A percentile compares a stretch with the other conserved stretches of the same genome.
Conservation (phyloP, 92 coral and sea anemone genomes). For the Porites lobata region DNA sequence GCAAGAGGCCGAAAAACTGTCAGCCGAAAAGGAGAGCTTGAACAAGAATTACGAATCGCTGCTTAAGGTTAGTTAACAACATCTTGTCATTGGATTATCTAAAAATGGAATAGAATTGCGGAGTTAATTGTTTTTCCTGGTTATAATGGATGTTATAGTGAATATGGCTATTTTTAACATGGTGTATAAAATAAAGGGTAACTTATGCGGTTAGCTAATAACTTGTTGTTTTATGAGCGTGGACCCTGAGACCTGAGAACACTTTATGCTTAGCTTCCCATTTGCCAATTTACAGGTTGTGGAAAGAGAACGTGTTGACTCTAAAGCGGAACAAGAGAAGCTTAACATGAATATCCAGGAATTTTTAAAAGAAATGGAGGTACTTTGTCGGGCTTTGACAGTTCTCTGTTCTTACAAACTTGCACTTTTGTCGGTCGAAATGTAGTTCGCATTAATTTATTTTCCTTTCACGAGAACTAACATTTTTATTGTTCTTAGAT, state of each 20-base stretch:
- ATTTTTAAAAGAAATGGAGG: slow-evolving; percentile 70
- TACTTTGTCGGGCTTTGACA: background rate
- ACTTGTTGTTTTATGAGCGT: too few species aligned
- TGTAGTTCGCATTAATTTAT: too few species aligned
- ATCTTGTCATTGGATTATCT: background rate
- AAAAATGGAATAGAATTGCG: background rate
- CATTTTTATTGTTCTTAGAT: background rate
- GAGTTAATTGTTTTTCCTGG: too few species aligned
- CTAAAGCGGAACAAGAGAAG: slow-evolving; percentile 69
- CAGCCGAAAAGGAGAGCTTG: slow-evolving; percentile 48
- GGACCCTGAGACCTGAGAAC: background rate
- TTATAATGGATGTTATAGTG: too few species aligned
- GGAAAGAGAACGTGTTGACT: slow-evolving; percentile 69
- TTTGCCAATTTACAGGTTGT: slow-evolving; percentile 46
- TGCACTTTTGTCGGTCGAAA: too few species aligned
- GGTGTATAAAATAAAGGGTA: too few species aligned
- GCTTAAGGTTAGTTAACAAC: slow-evolving; percentile 15
- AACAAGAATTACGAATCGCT: slow-evolving; percentile 58
- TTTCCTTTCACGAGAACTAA: too few species aligned
- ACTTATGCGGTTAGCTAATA: too few species aligned
- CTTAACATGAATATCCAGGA: slow-evolving; percentile 70
- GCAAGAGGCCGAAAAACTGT: slow-evolving; percentile 55
- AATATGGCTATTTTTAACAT: too few species aligned
- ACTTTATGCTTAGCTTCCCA: background rate
- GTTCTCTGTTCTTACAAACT: background rate